A percentile compares a stretch with the other conserved stretches of the same genome.
These are phyloP conservation scores for Xestia sexstrigata DNA, from an alignment of 2,888 invertebrate genomes.

Conservation along the genomic window DNA sequence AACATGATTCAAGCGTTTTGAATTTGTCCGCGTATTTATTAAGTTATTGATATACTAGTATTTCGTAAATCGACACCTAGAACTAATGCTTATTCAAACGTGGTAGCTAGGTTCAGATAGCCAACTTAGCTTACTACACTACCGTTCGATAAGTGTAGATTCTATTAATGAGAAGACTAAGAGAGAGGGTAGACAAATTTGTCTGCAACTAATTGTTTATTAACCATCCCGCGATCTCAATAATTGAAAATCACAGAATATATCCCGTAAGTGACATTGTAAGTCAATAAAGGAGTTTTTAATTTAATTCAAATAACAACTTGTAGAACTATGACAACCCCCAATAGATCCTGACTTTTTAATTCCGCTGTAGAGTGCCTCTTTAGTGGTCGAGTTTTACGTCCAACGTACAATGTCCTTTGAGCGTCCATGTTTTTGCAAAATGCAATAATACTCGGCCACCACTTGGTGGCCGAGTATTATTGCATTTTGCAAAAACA, in stretches of 20 bases:
- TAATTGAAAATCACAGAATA: too few relatives aligned
- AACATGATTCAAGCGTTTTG: neutral
- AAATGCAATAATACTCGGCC: slow-evolving; percentile 75
- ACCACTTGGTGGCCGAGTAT: too few relatives aligned
- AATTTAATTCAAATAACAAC: neutral
- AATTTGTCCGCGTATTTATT: neutral
- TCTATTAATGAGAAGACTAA: neutral
- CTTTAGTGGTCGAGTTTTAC: slow-evolving; percentile 30
- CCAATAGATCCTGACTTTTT: slow-evolving; percentile 40
- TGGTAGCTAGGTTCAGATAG: neutral
- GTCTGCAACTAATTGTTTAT: too few relatives aligned
- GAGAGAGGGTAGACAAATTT: too few relatives aligned
- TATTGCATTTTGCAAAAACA: too few relatives aligned
- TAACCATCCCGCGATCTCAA: too few relatives aligned
- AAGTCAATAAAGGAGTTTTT: neutral
- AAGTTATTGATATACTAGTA: neutral
- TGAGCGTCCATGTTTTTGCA: slow-evolving; percentile 66
- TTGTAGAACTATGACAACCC: slow-evolving; percentile 1
- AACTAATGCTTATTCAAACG: neutral
- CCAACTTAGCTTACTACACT: neutral
- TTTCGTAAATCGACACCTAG: neutral
- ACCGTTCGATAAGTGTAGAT: neutral
- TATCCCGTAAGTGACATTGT: too few relatives aligned
- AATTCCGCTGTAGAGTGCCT: slow-evolving; percentile 41
- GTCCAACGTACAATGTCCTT: slow-evolving; percentile 61